A percentile compares a stretch with the other conserved stretches of the same genome.
Evolutionary conservation across 2,888 invertebrate genomes (phyloP).

Genomic region (Agriopis leucophaearia): DNA sequence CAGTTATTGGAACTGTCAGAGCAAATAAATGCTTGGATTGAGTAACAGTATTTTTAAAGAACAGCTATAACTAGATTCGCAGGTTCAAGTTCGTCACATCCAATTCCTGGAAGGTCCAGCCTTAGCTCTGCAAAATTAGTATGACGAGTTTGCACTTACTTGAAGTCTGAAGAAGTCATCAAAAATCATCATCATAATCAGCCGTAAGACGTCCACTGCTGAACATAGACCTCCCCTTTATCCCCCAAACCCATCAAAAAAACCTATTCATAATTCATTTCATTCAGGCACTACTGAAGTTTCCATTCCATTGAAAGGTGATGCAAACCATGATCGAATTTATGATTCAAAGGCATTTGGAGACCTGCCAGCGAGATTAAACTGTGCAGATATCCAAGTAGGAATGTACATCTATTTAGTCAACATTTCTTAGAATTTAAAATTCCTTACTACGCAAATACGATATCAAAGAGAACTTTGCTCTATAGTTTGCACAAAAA

Average conservation of each 20-base stretch:
- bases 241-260: too few species aligned
- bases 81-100: neutral
- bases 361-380: slow-evolving; percentile 53
- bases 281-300: slow-evolving; percentile 1
- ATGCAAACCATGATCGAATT: slow-evolving; percentile 43
- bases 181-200: neutral
- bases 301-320: slow-evolving; percentile 9
- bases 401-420: neutral
- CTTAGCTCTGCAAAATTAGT: too few species aligned
- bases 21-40: too few species aligned
- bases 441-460: neutral
- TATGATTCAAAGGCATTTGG: slow-evolving; percentile 61
- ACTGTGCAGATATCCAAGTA: neutral
- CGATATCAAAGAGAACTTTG: slow-evolving; percentile 1
- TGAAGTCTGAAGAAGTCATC: neutral
- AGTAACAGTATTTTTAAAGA: too few species aligned
- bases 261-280: neutral
- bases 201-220: too few species aligned
- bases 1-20: too few species aligned
- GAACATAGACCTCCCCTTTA: too few species aligned
- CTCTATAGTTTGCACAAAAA: slow-evolving; percentile 6
- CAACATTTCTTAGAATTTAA: neutral
- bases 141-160: neutral
- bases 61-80: neutral
- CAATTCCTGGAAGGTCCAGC: neutral